Base-by-base conservation (phyloP, 2,888 invertebrate genomes). In the Apotomis betuletana region DNA sequence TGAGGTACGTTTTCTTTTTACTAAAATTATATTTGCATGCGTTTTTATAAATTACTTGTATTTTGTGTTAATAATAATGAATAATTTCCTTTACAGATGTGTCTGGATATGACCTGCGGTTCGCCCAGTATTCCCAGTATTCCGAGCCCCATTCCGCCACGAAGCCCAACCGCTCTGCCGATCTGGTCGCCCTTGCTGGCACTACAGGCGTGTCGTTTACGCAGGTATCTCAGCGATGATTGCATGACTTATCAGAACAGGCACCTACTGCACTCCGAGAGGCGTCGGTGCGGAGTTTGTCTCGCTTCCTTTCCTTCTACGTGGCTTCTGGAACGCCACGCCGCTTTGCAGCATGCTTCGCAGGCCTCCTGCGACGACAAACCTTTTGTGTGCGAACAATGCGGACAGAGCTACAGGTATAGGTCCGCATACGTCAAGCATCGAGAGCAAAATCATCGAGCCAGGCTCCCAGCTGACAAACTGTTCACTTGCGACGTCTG, bases 401-500 rank as follows among this genome's bases (percentile, higher is more conserved):
- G 97, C 87, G 97, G 97, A 5, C 97, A 98, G 84, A 97, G 97
- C 82, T 98, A 98, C 91, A 95, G 96, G 78, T 98, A 97, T 87
- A 94, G 97, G 74, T 97, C 97, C 55, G 97, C 97, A 51, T 93
- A 93, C 76, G 92, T 93, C 62, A 93, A 93, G 84, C 97, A 98
- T 85, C 95, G 97, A 67, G 97, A 97, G 85, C 97, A 97, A 85
- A 97, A 98, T 85, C 97, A 98, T 84, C 95, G 97, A 27, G 97
- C 97, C 3, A 94, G 97, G 15, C 93, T 97, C 59, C 97, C 97
- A 3, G 97, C 97, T 41, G 97, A 97, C 87, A 97, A 97, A 87
- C 94, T 97, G 15, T 98, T 97, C 90, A 97, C 97, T 27, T 98
- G 97, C 85, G 97, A 97, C 84, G 97, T 97, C 3, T 98, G 97